These are phyloP conservation scores for Cisticola juncidis DNA, from an alignment of 2,113 vertebrate genomes.

Conservation along the genomic window DNA sequence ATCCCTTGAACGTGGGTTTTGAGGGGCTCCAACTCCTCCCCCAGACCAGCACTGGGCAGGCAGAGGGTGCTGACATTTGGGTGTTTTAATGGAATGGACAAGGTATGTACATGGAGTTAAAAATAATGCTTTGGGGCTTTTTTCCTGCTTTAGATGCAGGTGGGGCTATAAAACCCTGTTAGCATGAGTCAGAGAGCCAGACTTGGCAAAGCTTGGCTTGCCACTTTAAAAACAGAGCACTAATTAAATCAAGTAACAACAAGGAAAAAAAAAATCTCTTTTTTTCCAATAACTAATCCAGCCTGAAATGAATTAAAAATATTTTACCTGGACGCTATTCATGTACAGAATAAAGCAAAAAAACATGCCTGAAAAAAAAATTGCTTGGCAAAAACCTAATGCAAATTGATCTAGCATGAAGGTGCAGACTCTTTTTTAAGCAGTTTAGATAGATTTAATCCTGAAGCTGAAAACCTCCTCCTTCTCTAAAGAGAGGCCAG, in stretches of 20 bases:
- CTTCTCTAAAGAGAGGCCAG: neutral
- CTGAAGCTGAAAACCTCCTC: neutral
- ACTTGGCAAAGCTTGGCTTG: slow-evolving; percentile 56
- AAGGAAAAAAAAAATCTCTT: slow-evolving; percentile 36
- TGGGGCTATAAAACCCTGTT: slow-evolving; percentile 73
- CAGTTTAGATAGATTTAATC: slow-evolving; percentile 29
- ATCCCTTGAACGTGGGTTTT: accelerated
- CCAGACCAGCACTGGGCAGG: neutral
- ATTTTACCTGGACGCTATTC: slow-evolving; percentile 76
- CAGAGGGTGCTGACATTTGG: neutral
- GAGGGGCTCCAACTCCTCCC: neutral
- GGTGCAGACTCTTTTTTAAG: slow-evolving; percentile 4
- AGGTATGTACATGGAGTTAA: slow-evolving; percentile 41
- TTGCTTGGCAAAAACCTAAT: slow-evolving; percentile 17
- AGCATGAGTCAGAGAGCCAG: slow-evolving; percentile 65
- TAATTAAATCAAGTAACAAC: slow-evolving; percentile 75
- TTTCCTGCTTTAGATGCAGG: slow-evolving; percentile 61
- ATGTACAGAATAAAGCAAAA: slow-evolving; percentile 60
- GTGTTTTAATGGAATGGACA: slow-evolving; percentile 3
- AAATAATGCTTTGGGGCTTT: slow-evolving; percentile 68
- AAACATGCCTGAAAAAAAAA: slow-evolving; percentile 13
- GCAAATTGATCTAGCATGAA: slow-evolving; percentile 33
- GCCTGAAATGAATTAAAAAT: slow-evolving; percentile 75
- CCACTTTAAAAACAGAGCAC: slow-evolving; percentile 66
- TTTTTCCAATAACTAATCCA: slow-evolving; percentile 74